These are phyloP conservation scores for Gastracanthus pulcherrimus DNA, from an alignment of 2,888 invertebrate species.

Conservation along the genomic window DNA sequence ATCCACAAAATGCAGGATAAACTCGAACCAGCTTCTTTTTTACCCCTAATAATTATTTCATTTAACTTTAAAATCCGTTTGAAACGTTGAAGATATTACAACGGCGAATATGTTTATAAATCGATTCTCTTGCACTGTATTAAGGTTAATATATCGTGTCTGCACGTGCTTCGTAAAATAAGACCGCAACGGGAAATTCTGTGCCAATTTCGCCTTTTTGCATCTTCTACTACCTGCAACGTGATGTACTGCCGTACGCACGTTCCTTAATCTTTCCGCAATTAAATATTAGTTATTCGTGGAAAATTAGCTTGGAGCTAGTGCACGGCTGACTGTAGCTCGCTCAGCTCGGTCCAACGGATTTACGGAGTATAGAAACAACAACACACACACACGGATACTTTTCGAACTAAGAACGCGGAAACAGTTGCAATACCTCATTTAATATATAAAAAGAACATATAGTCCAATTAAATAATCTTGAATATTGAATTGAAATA, in stretches of 20 bases:
- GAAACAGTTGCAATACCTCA: too few species aligned
- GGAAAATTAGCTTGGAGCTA: slow-evolving; percentile 45
- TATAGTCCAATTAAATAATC: neutral
- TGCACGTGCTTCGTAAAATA: slow-evolving; percentile 56
- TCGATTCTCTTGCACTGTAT: slow-evolving; percentile 35
- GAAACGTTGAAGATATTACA: neutral
- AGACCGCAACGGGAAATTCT: slow-evolving; percentile 48
- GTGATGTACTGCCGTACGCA: slow-evolving; percentile 50
- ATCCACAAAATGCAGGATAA: too few species aligned
- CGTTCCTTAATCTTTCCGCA: slow-evolving; percentile 50
- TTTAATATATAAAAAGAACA: neutral
- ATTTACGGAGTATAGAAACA: neutral
- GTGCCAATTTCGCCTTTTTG: slow-evolving; percentile 54
- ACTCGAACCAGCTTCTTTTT: neutral
- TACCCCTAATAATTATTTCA: neutral
- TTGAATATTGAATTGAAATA: neutral
- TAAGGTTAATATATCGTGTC: slow-evolving; percentile 58
- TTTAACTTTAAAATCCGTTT: neutral
- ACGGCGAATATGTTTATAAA: slow-evolving; percentile 15
- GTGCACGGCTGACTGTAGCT: neutral
- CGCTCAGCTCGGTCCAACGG: neutral
- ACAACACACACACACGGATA: neutral
- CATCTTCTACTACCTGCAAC: neutral
- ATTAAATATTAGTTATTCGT: slow-evolving; percentile 58
- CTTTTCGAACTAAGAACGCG: too few species aligned